Evolutionary conservation across 30 jellyfish, hydroid and myxozoan genomes (phyloP), one percentile per base, ranked within the genome.

Genomic region (Catostylus mosaicus): DNA sequence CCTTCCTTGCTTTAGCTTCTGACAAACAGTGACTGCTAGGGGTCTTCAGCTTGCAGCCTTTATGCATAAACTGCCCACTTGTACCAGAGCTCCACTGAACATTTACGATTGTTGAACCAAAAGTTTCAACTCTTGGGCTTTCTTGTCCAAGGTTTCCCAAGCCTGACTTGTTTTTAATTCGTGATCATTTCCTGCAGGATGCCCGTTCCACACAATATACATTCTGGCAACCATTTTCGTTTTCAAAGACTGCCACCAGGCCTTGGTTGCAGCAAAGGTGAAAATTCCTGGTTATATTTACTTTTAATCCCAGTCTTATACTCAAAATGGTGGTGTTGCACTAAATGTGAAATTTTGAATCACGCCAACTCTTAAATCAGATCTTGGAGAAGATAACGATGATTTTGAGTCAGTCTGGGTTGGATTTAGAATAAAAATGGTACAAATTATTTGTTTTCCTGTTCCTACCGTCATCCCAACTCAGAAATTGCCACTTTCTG

Each of bases 381-480:
- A 43, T 43, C 54, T 43, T 43, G 54, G 54, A 16, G 16, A 16
- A 16, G 54, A 43, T 43, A 43, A 16, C 8, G 16, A 6, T 43
- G 54, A 43, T 16, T 43, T 43, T 43, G 54, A 43, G 16, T 43
- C 54, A 43, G 16, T 43, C 54, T 43, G 54, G 54, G 54, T 43
- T 43, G 54, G 16, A 43, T 9, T 43, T 43, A 16, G 16, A 43
- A 43, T 43, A 43, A 16, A 43, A 43, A 43, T 43, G 16, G 54
- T 43, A 43, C 8, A 43, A 43, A 43, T 43, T 56, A 56, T 26
- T 26, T 56, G 7, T 56, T 65, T 35, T 65, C 65, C 34, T 65
- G 56, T 65, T 66, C 51, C 8, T 65, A 65, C 26, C 22, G n/a
- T 65, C 56, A 65, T 22, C 56, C 78, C 14, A 65, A 65, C 54